These are phyloP conservation scores for Macrobrachium rosenbergii DNA, from an alignment of 1,140 invertebrate species.

Conservation along the genomic window DNA sequence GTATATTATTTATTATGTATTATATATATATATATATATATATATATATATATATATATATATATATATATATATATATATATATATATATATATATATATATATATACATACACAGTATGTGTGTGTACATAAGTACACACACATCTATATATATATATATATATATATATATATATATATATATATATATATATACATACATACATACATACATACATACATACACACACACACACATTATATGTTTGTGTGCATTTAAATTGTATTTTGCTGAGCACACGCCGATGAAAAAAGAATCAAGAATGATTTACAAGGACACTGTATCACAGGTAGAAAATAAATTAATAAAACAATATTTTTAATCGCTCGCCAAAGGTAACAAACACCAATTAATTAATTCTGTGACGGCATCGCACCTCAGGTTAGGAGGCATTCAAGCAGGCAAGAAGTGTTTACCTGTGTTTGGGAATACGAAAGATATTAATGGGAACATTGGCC, in stretches of 20 bases:
- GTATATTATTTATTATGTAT: not conserved
- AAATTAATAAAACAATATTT: too few relatives aligned
- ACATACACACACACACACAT: not conserved
- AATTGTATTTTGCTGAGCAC: not conserved
- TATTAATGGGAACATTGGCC: too few relatives aligned
- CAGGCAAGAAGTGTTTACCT: too few relatives aligned
- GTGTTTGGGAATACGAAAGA: too few relatives aligned
- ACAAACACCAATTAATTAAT: too few relatives aligned
- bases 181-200: not conserved
- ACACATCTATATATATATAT: conserved; percentile 9
- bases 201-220: conserved; percentile 3
- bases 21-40: not conserved
- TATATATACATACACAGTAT: not conserved
- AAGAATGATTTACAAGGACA: not conserved
- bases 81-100: not conserved
- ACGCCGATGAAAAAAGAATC: not conserved
- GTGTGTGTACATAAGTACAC: not conserved
- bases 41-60: conserved; percentile 16
- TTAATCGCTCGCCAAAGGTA: too few relatives aligned
- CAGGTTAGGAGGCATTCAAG: too few relatives aligned
- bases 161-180: conserved; percentile 4
- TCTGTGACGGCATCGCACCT: too few relatives aligned
- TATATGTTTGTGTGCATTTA: not conserved
- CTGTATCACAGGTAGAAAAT: not conserved
- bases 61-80: conserved; percentile 23